Conservation (phyloP, 2,888 invertebrate species). For the Stenotaenia linearis region DNA sequence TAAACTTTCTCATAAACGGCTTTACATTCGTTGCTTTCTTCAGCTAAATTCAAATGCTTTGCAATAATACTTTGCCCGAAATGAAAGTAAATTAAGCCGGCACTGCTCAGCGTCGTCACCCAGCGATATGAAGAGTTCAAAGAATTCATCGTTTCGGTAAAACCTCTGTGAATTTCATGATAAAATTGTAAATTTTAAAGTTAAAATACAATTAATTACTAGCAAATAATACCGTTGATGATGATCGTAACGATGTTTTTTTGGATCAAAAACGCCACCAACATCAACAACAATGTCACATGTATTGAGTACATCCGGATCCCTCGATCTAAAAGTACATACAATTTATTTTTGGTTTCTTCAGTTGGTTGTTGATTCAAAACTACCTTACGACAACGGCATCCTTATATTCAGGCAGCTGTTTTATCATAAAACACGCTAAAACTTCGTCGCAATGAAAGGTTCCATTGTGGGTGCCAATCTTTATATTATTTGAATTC, state of each 20-base stretch:
- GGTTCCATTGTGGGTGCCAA: conserved; percentile 62
- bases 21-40: conserved; percentile 53
- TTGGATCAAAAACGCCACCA: conserved; percentile 75
- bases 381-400: conserved; percentile 65
- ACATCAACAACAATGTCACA: conserved; percentile 96
- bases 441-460: conserved; percentile 93
- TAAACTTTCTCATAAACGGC: conserved; percentile 61
- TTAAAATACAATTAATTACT: not conserved
- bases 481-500: conserved; percentile 41
- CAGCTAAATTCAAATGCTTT: conserved; percentile 51
- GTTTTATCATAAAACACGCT: conserved; percentile 86
- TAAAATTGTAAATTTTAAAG: not conserved
- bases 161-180: conserved; percentile 50
- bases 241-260: conserved; percentile 78
- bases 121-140: conserved; percentile 53
- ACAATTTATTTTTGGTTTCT: not conserved
- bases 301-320: conserved; percentile 57
- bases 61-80: conserved; percentile 76
- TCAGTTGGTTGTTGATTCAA: not conserved
- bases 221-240: conserved; percentile 64
- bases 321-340: conserved; percentile 53
- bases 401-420: conserved; percentile 70
- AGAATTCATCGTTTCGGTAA: conserved; percentile 61
- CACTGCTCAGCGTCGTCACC: conserved; percentile 77
- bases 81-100: conserved; percentile 84